Conservation (phyloP, 2,113 vertebrate species). For the Brachionichthys hirsutus region DNA sequence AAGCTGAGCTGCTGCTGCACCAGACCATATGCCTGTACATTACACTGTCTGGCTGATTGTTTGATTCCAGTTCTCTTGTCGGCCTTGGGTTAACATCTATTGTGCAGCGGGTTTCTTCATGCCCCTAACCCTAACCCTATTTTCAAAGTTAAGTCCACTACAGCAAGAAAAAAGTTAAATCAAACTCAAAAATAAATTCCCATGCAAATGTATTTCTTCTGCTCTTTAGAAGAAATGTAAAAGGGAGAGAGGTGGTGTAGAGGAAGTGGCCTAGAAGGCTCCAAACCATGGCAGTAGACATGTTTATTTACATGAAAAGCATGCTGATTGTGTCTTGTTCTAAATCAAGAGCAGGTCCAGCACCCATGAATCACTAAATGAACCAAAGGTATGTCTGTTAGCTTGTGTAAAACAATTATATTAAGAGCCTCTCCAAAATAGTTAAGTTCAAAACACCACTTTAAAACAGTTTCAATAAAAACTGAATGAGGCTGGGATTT, state of each 20-base stretch:
- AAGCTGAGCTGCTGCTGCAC: conserved; percentile 13
- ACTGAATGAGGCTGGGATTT: background rate
- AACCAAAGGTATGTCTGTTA: too few species aligned
- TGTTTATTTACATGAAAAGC: too few species aligned
- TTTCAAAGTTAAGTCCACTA: conserved; percentile 19
- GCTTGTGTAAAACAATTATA: background rate
- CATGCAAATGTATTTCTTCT: too few species aligned
- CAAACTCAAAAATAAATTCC: conserved; percentile 17
- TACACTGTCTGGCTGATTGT: conserved; percentile 15
- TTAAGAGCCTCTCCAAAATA: background rate
- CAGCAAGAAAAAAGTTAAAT: conserved; percentile 7
- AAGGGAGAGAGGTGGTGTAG: too few species aligned
- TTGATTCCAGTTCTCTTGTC: conserved; percentile 16
- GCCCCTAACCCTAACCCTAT: too few species aligned
- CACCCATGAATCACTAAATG: too few species aligned
- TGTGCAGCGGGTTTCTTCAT: conserved; percentile 15
- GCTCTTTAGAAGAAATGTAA: too few species aligned
- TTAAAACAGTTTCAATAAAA: background rate
- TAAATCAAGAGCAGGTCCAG: too few species aligned
- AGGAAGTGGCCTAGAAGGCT: too few species aligned
- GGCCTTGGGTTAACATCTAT: conserved; percentile 35
- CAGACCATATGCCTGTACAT: conserved; percentile 7
- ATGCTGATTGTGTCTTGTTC: background rate
- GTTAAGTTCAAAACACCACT: background rate
- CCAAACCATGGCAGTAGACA: too few species aligned